These are phyloP conservation scores for Trematocara nigrifrons DNA, from an alignment of 2,113 vertebrate species.

Conservation along the genomic window DNA sequence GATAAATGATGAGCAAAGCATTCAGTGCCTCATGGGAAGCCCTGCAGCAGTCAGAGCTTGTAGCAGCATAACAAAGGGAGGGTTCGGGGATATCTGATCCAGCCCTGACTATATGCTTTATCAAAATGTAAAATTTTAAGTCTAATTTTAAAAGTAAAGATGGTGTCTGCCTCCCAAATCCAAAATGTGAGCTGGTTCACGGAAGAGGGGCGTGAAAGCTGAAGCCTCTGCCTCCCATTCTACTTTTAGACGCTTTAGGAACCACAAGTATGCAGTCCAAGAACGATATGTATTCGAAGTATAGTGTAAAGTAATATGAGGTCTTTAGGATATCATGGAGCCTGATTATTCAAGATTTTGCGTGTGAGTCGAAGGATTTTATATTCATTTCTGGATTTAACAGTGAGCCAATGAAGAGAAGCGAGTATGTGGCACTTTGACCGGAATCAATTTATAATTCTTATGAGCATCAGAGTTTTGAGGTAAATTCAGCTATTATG, in stretches of 20 bases:
- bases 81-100: neutral
- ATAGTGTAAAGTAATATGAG: neutral
- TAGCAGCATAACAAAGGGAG: neutral
- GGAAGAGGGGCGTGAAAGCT: neutral
- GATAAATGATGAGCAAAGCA: neutral
- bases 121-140: neutral
- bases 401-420: neutral
- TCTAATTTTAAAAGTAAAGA: neutral
- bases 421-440: neutral
- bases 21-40: neutral
- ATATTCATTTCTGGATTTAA: neutral
- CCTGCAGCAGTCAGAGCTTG: neutral
- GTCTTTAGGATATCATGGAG: neutral
- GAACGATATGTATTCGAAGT: neutral
- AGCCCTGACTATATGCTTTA: neutral
- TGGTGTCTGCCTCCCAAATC: neutral
- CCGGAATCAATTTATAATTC: neutral
- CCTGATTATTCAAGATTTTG: neutral
- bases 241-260: neutral
- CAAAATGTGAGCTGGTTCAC: neutral
- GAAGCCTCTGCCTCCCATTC: neutral
- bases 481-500: neutral
- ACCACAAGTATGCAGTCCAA: neutral
- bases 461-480: neutral
- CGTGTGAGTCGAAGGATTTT: neutral